A percentile compares a stretch with the other conserved stretches of the same genome.
phyloP scores from a whole-genome alignment of 2,888 invertebrate species.

The Chaitophorus viminalis region DNA sequence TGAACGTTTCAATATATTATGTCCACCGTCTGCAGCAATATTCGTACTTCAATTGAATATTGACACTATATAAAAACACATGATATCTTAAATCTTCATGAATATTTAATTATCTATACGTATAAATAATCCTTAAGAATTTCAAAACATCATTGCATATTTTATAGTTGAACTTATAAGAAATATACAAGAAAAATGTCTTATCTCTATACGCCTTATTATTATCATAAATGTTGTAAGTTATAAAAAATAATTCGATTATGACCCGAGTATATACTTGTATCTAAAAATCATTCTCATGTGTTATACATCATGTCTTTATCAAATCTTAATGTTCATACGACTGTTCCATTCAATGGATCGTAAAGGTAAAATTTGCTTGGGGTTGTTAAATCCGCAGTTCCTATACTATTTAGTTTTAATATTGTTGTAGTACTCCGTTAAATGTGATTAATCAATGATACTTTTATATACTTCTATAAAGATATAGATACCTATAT shows the following conservation, averaged over 20 bases:
- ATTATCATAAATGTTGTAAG: background rate
- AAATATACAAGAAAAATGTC: background rate
- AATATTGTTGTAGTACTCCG: too few species aligned
- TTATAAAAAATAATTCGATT: background rate
- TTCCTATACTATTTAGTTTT: too few species aligned
- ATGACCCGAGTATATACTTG: too few species aligned
- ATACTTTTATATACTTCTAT: too few species aligned
- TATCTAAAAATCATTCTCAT: too few species aligned
- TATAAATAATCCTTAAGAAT: background rate
- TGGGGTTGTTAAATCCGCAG: too few species aligned
- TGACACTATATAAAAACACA: background rate
- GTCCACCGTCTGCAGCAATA: background rate
- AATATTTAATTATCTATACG: background rate
- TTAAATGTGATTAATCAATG: too few species aligned
- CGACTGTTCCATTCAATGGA: too few species aligned
- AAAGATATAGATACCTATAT: too few species aligned
- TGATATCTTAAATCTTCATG: background rate
- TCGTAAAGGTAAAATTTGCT: too few species aligned
- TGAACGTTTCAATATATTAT: background rate
- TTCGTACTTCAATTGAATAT: background rate
- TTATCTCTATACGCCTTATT: background rate
- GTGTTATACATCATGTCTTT: too few species aligned
- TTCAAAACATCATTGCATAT: background rate
- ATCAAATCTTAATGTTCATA: too few species aligned
- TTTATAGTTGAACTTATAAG: background rate